phyloP scores from a whole-genome alignment of 2,888 invertebrate genomes.

The Caenorhabditis sp. region DNA sequence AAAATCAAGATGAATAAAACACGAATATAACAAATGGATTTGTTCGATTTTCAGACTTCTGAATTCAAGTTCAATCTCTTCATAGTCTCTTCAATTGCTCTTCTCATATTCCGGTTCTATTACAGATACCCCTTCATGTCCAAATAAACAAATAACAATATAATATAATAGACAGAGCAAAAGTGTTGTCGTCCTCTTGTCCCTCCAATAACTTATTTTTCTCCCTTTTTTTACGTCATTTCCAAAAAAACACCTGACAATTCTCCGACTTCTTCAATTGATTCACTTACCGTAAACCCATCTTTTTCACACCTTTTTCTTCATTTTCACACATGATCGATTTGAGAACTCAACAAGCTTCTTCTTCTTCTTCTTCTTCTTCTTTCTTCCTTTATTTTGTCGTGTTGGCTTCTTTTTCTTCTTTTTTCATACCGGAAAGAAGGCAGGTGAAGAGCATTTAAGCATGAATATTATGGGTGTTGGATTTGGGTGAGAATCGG shows the following conservation, averaged over 20 bases:
- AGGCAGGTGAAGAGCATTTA: conserved; percentile 1
- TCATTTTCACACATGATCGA: conserved; percentile 3
- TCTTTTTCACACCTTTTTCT: conserved; percentile 3
- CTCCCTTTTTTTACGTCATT: conserved; percentile 3
- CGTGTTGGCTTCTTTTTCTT: neutral
- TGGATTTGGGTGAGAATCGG: neutral
- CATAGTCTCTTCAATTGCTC: too few species aligned
- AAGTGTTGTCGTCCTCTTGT: conserved; percentile 11
- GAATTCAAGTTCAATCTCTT: too few species aligned
- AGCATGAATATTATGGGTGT: conserved; percentile 1
- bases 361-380: neutral
- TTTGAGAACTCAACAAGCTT: neutral
- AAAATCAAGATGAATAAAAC: too few species aligned
- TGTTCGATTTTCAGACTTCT: too few species aligned
- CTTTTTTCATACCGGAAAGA: neutral
- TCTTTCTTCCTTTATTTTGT: neutral
- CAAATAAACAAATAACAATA: neutral
- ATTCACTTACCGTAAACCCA: neutral
- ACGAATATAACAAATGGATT: too few species aligned
- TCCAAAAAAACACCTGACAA: neutral
- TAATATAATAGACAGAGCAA: conserved; percentile 13
- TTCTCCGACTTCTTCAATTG: conserved; percentile 9
- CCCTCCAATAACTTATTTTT: conserved; percentile 10
- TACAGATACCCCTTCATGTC: too few species aligned
- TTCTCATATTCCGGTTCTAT: too few species aligned